Base-by-base conservation (phyloP, 2,113 vertebrate species). In the Aramus guarauna region DNA sequence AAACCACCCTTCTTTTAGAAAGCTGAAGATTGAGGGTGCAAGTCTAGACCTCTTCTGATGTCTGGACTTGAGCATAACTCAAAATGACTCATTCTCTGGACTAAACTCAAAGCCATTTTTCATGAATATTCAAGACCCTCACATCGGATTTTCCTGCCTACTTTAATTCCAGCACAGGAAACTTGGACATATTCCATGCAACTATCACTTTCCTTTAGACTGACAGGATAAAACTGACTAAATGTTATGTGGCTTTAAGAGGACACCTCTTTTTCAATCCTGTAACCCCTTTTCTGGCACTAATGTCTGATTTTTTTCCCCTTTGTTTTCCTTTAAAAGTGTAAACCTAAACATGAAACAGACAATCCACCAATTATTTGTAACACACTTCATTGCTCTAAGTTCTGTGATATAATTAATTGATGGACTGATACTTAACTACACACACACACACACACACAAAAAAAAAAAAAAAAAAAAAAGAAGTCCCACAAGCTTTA, bases 41-140 rank as follows among this genome's bases (percentile, higher is more conserved):
- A 94, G 43, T 76, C 60, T 36, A 87, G 64, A 87, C 34, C 29
- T 84, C 68, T 86, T 91, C 64, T 71, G 34, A 39, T 68, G 64
- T 60, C 60, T 85, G 60, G 47, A 75, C 43, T 77, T 78, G 36
- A 77, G 34, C 21, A n/a, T 71, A 89, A 84, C 23, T 81, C 55
- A 90, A 59, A 93, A 69, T 94, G 2, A 95, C 27, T 94, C 52
- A 96, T 68, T 71, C 24, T 87, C 80, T 93, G 81, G 56, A 85
- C 66, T 79, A 75, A 91, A 83, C 62, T 85, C 90, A 93, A 84
- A 93, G 76, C 4, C 24, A 50, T 87, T 95, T 92, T 81, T 92
- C 72, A 94, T 78, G 9, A 94, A 84, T 91, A 89, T 94, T 94
- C 86, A 94, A 89, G 43, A 94, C 8, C 4, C 5, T 81, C 11